Evolutionary conservation across 2,888 invertebrate species (phyloP), one percentile per base, ranked within the genome.

Genomic region (Augiades crinisus): DNA sequence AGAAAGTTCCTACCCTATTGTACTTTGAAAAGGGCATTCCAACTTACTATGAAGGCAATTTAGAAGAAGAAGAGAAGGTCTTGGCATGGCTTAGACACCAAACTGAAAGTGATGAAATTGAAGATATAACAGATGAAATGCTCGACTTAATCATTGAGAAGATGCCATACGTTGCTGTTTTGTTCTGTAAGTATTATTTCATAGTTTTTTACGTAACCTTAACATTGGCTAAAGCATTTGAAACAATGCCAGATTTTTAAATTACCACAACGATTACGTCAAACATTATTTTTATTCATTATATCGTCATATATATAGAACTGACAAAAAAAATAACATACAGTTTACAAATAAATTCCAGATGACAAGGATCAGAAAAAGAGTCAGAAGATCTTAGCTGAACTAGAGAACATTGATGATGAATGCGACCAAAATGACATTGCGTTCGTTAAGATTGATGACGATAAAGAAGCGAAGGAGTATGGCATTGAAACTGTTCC

Each of bases 71-170:
- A 78, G 96, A 96, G 59, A 95, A 96, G 76, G 95, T 97, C 12
- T 81, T 97, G 0, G 93, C 92, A 64, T 97, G 97, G 97, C 91
- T 97, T 17, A 94, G 93, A 64, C 93, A 95, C 66, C 97, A 97
- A 75, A 92, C 93, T 34, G 95, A 95, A 65, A 94, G 92, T 64
- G 97, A 98, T 78, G 96, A 97, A 89, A 98, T 98, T 64, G 97
- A 98, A 87, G 97, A 98, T 71, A 94, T 98, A 51, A 98, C 97
- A 12, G 96, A 97, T 78, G 97, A 98, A 91, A 97, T 98, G 96
- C 90, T 98, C 59, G 97, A 97, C 75, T 91, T 96, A 72, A 94
- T 98, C 62, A 94, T 98, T 64, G 94, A 94, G 56, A 96, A 95
- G 89, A 95, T 96, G 93, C 94, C 94, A 5, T 94, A 95, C 75